Percentiles rank a stretch among this genome's conserved stretches.
These are phyloP conservation scores for Ciconia boyciana DNA, from an alignment of 2,113 vertebrate genomes.

Conservation along the genomic window DNA sequence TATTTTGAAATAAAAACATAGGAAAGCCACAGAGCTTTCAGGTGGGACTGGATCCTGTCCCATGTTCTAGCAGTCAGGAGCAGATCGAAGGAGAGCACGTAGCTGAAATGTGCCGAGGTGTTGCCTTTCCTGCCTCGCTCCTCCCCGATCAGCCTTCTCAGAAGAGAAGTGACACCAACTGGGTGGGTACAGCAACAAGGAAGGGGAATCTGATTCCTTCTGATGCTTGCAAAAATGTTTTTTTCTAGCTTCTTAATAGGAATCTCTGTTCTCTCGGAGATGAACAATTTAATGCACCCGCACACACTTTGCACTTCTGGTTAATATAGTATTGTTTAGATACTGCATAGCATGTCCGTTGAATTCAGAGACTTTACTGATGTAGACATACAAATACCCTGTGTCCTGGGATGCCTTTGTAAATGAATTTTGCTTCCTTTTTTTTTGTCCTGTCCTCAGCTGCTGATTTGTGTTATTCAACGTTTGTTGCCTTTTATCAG, in stretches of 20 bases:
- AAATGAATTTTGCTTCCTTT: background rate
- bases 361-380: background rate
- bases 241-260: background rate
- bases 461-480: background rate
- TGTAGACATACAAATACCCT: background rate
- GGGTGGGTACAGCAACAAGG: background rate
- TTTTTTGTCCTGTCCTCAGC: background rate
- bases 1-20: background rate
- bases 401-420: background rate
- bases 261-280: background rate
- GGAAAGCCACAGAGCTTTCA: background rate
- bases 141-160: background rate
- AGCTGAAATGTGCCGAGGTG: background rate
- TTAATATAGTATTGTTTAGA: background rate
- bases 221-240: background rate
- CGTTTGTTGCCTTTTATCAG: slow-evolving; percentile 22
- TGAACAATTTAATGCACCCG: background rate
- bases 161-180: background rate
- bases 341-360: background rate
- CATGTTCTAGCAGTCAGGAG: background rate
- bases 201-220: background rate
- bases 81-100: background rate
- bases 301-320: background rate
- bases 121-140: background rate
- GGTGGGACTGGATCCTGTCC: background rate